Evolutionary conservation across 2,888 invertebrate species (phyloP).

Genomic region (Netelia melanura): DNA sequence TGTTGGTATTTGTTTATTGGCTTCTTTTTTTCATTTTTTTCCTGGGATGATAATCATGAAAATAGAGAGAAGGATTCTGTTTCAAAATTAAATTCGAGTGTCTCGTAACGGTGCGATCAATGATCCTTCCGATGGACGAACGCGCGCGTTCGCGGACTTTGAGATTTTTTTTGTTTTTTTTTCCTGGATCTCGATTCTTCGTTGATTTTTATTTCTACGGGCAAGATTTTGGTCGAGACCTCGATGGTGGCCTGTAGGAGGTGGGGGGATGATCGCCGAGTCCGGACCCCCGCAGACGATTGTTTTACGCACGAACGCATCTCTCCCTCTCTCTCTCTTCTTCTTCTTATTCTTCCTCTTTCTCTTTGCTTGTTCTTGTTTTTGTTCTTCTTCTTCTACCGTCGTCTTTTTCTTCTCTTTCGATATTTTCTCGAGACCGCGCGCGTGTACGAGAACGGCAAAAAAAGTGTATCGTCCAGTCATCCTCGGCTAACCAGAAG

Average conservation of each 20-base stretch:
- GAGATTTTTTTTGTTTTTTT: slow-evolving; percentile 53
- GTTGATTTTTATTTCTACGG: slow-evolving; percentile 72
- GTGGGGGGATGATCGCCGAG: slow-evolving; percentile 65
- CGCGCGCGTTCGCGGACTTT: slow-evolving; percentile 30
- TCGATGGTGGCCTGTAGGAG: slow-evolving; percentile 35
- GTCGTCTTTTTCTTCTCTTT: slow-evolving; percentile 8
- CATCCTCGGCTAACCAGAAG: slow-evolving; percentile 64
- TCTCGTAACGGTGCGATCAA: slow-evolving; percentile 43
- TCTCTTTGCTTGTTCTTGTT: slow-evolving; percentile 9
- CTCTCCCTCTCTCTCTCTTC: neutral
- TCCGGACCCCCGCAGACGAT: slow-evolving; percentile 80
- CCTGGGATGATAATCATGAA: neutral
- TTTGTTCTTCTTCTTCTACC: slow-evolving; percentile 5
- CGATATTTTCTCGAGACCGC: slow-evolving; percentile 46
- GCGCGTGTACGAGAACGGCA: slow-evolving; percentile 49
- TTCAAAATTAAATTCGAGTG: slow-evolving; percentile 47
- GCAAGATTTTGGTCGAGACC: slow-evolving; percentile 53
- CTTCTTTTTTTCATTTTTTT: neutral
- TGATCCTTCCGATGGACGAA: slow-evolving; percentile 40
- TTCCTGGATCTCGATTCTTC: slow-evolving; percentile 70
- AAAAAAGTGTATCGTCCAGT: slow-evolving; percentile 59
- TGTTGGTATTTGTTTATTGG: slow-evolving; percentile 17
- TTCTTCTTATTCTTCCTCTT: slow-evolving; percentile 20
- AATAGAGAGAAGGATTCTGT: neutral
- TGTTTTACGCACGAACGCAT: slow-evolving; percentile 80